phyloP scores from a whole-genome alignment of 2,797 vertebrate genomes.

The Acipenser ruthenus region DNA sequence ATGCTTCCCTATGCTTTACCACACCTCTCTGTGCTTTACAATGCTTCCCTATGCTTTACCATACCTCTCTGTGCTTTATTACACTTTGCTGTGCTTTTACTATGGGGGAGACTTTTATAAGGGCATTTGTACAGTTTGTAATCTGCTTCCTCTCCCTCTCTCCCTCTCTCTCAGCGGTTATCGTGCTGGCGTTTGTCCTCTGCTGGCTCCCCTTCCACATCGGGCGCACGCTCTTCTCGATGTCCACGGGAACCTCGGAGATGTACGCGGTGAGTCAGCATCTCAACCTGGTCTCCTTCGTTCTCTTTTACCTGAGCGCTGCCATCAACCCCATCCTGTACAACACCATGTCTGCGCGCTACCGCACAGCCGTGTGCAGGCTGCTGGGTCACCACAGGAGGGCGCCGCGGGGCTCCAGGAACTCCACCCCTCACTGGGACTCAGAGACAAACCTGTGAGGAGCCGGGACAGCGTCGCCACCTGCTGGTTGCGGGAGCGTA shows the following conservation, averaged over 20 bases:
- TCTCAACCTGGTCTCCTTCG: constrained; percentile 18
- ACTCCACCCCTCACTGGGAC: background rate
- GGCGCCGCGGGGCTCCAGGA: constrained; percentile 23
- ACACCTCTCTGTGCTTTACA: too few species aligned
- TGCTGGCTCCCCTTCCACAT: constrained; percentile 42
- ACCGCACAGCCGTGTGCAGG: background rate
- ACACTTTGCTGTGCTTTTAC: too few species aligned
- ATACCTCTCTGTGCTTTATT: too few species aligned
- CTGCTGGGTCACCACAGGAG: background rate
- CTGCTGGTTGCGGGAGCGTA: background rate
- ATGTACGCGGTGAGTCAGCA: constrained; percentile 8
- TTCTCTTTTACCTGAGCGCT: constrained; percentile 10
- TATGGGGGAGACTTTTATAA: too few species aligned
- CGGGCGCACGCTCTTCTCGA: constrained; percentile 34
- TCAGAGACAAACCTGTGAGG: background rate
- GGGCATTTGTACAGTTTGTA: too few species aligned
- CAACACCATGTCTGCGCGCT: constrained; percentile 9
- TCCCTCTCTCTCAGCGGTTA: constrained; percentile 22
- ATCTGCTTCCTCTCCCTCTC: constrained; percentile 54
- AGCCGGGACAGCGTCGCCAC: background rate
- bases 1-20: too few species aligned
- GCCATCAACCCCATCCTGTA: constrained; percentile 18
- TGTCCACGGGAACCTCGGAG: constrained; percentile 17
- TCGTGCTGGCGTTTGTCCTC: constrained; percentile 37
- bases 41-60: too few species aligned